Base-by-base conservation (phyloP, 2,888 invertebrate species). In the Brachyptera risi region DNA sequence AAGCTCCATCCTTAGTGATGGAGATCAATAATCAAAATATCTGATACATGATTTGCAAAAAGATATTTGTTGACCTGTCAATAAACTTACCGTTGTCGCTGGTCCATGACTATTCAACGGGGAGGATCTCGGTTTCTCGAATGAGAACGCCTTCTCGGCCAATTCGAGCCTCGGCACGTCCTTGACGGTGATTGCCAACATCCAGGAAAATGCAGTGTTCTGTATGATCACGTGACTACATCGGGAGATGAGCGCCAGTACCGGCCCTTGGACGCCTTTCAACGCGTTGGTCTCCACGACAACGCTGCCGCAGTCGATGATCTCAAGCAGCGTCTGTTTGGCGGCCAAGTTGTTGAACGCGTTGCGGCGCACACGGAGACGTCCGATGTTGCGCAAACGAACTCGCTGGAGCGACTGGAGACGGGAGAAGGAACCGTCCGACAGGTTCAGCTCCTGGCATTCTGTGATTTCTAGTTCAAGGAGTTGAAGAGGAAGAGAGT, bases 121-220 rank as follows among this genome's bases (percentile, higher is more conserved):
- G 21, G 54, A 35, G 13, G 54, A 65, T 82, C 80, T 37, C 23
- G 78, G 77, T 1, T 74, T 72, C 68, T 84, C 84, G 65, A 86
- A 79, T 67, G 80, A 80, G 72, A 88, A 88, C 0, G 87, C 79
- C 51, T 83, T 81, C 59, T 80, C 77, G 19, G 79, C 78, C 35
- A 88, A 74, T 59, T 79, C 76, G 56, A 88, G 73, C 24, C 77
- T 74, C 3, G 72, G 72, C 15, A 88, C 83, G 65, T 85, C 79
- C 62, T 71, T 76, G 65, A 88, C 80, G 59, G 74, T 78, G 71
- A 86, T 79, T 63, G 80, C 79, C 50, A 83, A 76, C 27, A 88
- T 77, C 79, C 86, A 84, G 35, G 85, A 84, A 69, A 88, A 87
- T 1, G 86, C 82, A 50, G 79, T 78, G 19, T 81, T 80, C 68